A percentile compares a stretch with the other conserved stretches of the same genome.
phyloP scores from a whole-genome alignment of 1,140 invertebrate genomes.

The Elymnias hypermnestra region DNA sequence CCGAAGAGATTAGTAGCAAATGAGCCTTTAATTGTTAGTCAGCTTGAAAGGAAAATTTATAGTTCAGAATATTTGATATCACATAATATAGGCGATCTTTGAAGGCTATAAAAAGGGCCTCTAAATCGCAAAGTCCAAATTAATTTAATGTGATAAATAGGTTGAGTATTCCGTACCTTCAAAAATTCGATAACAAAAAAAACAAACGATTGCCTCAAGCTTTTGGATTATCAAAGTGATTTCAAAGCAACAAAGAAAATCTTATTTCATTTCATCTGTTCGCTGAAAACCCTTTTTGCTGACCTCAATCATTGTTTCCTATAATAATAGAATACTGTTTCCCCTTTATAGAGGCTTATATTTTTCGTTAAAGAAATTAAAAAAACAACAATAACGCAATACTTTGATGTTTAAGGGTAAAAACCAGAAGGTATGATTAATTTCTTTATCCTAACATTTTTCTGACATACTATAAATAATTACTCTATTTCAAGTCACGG shows the following conservation, averaged over 20 bases:
- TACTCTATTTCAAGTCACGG: too few species aligned
- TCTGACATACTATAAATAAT: too few species aligned
- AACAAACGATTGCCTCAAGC: constrained; percentile 2
- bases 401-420: too few species aligned
- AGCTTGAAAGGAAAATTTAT: too few species aligned
- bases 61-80: too few species aligned
- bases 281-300: background rate
- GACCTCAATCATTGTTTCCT: constrained; percentile 6
- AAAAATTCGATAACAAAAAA: constrained; percentile 1
- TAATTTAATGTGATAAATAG: background rate
- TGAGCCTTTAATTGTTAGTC: background rate
- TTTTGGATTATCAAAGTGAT: constrained; percentile 7
- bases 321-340: background rate
- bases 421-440: too few species aligned
- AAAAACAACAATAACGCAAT: background rate
- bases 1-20: constrained; percentile 17
- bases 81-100: too few species aligned
- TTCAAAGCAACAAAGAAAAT: constrained; percentile 4
- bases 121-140: constrained; percentile 1
- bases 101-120: too few species aligned
- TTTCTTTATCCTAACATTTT: too few species aligned
- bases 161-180: background rate
- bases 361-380: background rate
- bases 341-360: background rate
- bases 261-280: constrained; percentile 3